Conservation (phyloP, 2,888 invertebrate genomes). For the Tholera decimalis region DNA sequence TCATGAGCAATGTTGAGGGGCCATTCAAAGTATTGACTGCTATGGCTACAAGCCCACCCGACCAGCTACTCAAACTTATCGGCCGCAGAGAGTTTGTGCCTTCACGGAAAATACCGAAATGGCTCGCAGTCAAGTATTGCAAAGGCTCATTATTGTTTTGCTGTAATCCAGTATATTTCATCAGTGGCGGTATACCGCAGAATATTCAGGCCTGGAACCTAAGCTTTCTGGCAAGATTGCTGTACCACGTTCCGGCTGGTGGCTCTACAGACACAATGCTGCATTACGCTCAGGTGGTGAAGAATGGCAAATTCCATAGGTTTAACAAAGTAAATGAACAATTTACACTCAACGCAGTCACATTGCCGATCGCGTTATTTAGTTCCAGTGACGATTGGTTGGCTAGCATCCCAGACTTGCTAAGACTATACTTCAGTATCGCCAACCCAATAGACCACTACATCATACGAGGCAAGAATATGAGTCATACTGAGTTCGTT, state of each 20-base stretch:
- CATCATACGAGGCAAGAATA: slow-evolving; percentile 73
- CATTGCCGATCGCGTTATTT: slow-evolving; percentile 77
- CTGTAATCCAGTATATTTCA: slow-evolving; percentile 79
- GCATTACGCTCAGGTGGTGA: slow-evolving; percentile 79
- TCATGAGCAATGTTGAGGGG: slow-evolving; percentile 75
- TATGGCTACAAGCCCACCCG: slow-evolving; percentile 66
- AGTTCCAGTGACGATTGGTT: slow-evolving; percentile 80
- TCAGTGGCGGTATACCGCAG: slow-evolving; percentile 73
- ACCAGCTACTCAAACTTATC: slow-evolving; percentile 69
- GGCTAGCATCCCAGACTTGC: slow-evolving; percentile 74
- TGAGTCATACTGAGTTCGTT: slow-evolving; percentile 81
- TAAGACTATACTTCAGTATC: slow-evolving; percentile 76
- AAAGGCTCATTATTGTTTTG: slow-evolving; percentile 74
- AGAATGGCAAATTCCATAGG: slow-evolving; percentile 78
- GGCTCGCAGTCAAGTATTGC: slow-evolving; percentile 76
- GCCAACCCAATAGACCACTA: slow-evolving; percentile 78
- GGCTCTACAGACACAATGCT: slow-evolving; percentile 80
- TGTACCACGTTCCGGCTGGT: slow-evolving; percentile 81
- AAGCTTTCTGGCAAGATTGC: slow-evolving; percentile 72
- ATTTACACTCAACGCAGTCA: slow-evolving; percentile 71
- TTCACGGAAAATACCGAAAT: slow-evolving; percentile 73
- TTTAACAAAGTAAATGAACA: slow-evolving; percentile 68
- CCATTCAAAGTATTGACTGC: slow-evolving; percentile 73
- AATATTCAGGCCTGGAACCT: slow-evolving; percentile 61
- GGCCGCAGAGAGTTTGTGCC: slow-evolving; percentile 78